phyloP scores from a whole-genome alignment of 2,888 invertebrate genomes.

The Eupithecia insigniata region DNA sequence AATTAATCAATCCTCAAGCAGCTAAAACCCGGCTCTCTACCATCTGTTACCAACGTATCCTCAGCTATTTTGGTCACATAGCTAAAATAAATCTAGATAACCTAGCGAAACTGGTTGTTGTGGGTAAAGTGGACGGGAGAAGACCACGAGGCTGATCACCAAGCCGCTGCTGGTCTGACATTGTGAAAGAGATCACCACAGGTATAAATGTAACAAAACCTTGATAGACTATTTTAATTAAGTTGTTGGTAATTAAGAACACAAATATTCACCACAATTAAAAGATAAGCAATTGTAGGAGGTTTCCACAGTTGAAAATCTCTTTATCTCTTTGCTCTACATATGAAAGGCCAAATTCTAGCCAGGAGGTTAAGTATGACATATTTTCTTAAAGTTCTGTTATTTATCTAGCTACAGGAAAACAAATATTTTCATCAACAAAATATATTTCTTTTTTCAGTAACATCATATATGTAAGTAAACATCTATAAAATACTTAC shows the following conservation, averaged over 20 bases:
- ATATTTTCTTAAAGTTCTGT: no score
- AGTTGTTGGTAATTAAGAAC: not conserved
- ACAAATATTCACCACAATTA: not conserved
- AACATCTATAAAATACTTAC: not conserved
- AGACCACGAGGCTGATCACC: no score
- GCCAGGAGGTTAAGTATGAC: not conserved
- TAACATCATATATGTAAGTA: not conserved
- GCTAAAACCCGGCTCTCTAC: no score
- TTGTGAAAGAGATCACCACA: no score
- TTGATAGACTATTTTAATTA: not conserved
- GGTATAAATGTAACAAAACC: not conserved
- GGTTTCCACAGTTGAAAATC: not conserved
- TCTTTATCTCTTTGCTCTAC: not conserved
- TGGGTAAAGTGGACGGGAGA: no score
- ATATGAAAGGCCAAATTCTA: not conserved
- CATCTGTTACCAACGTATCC: no score
- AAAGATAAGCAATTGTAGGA: not conserved
- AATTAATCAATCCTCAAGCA: no score
- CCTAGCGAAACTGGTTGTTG: no score
- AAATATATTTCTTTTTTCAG: not conserved
- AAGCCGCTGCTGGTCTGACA: no score
- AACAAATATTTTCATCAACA: not conserved
- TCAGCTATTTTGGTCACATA: no score
- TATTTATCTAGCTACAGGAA: not conserved
- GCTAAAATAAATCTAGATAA: no score